phyloP scores from a whole-genome alignment of 2,888 invertebrate genomes.

The Drosophila ezoana region DNA sequence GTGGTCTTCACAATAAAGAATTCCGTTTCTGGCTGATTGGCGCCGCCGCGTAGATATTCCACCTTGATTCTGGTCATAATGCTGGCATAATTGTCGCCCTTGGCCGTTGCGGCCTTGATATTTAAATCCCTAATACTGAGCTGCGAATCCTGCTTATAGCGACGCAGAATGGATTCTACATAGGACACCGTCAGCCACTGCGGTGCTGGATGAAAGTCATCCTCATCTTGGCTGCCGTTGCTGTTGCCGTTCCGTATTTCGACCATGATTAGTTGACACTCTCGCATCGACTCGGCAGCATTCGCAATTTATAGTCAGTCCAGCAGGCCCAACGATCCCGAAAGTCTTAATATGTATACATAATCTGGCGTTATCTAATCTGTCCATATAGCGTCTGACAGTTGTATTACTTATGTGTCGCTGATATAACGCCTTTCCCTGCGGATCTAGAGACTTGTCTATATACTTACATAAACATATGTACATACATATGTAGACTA shows the following conservation, averaged over 20 bases:
- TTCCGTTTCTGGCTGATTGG: slow-evolving; percentile 37
- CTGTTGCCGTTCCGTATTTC: slow-evolving; percentile 29
- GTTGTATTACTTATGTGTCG: slow-evolving; percentile 25
- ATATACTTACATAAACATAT: not conserved
- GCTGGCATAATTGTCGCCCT: slow-evolving; percentile 81
- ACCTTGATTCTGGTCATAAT: slow-evolving; percentile 71
- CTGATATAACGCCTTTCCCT: not conserved
- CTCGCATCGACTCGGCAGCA: not conserved
- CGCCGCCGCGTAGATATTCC: slow-evolving; percentile 29
- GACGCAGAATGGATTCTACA: slow-evolving; percentile 65
- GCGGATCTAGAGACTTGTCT: not conserved
- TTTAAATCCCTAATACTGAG: slow-evolving; percentile 56
- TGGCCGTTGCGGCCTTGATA: slow-evolving; percentile 68
- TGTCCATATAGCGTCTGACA: slow-evolving; percentile 14
- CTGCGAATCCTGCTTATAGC: slow-evolving; percentile 60
- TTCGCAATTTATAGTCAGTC: slow-evolving; percentile 52
- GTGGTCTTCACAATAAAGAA: slow-evolving; percentile 75
- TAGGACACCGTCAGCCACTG: slow-evolving; percentile 75
- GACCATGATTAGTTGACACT: slow-evolving; percentile 53
- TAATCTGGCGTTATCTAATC: slow-evolving; percentile 21
- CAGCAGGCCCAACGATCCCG: not conserved
- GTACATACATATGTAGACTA: not conserved
- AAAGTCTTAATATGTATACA: not conserved
- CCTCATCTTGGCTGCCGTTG: slow-evolving; percentile 23
- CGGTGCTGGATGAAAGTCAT: slow-evolving; percentile 54